Percentiles rank a stretch among this genome's conserved stretches.
phyloP scores from a whole-genome alignment of 2,797 vertebrate species.

The Hozukius guyotensis region DNA sequence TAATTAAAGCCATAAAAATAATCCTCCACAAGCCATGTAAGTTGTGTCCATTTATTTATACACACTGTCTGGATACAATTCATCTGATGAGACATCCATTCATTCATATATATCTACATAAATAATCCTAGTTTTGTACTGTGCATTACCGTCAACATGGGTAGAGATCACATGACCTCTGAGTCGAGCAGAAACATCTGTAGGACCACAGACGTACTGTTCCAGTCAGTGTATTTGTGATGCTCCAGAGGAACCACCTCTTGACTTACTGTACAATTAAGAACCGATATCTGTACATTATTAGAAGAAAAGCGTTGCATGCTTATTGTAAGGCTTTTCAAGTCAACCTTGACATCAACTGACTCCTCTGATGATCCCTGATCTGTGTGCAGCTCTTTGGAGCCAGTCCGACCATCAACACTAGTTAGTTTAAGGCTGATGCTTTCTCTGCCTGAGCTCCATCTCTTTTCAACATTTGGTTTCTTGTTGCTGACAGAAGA shows the following conservation, averaged over 20 bases:
- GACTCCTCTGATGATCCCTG: background rate
- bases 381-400: background rate
- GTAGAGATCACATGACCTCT: conserved; percentile 51
- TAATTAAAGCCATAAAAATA: background rate
- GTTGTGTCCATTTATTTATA: conserved; percentile 71
- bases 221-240: background rate
- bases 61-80: conserved; percentile 42
- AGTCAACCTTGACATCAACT: conserved; percentile 12
- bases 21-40: background rate
- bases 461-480: background rate
- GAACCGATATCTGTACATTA: conserved; percentile 65
- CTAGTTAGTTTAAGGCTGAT: conserved; percentile 14
- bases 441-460: conserved; percentile 20
- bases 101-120: conserved; percentile 69
- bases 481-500: background rate
- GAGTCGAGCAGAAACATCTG: conserved; percentile 41
- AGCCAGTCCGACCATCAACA: background rate
- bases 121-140: conserved; percentile 68
- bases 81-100: background rate
- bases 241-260: conserved; percentile 12
- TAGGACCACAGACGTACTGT: background rate
- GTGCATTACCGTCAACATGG: conserved; percentile 66
- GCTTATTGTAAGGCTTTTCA: conserved; percentile 71
- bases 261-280: conserved; percentile 47
- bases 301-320: conserved; percentile 34